phyloP scores from a whole-genome alignment of 1,140 invertebrate genomes.

The Pseudomyrmex flavicornis region DNA sequence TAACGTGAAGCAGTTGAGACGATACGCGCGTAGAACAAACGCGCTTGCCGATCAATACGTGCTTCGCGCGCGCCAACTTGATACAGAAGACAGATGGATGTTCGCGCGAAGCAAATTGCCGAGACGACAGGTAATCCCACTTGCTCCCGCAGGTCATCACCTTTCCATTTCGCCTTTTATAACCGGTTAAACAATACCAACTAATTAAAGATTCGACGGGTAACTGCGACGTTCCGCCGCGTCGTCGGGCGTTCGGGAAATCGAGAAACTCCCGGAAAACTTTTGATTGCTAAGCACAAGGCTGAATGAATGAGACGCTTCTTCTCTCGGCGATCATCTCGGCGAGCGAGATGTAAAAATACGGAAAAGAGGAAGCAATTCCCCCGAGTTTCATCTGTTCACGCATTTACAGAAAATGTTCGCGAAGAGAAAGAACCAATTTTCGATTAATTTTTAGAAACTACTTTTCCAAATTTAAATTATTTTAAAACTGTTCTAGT shows the following conservation, averaged over 20 bases:
- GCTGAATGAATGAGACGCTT: neutral
- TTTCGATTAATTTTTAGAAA: too few relatives aligned
- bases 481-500: too few relatives aligned
- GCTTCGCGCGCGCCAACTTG: neutral
- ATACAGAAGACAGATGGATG: neutral
- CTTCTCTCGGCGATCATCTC: neutral
- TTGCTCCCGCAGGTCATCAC: conserved; percentile 29
- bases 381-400: too few relatives aligned
- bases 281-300: conserved; percentile 7
- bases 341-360: neutral
- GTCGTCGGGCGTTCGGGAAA: conserved; percentile 7
- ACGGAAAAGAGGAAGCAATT: too few relatives aligned
- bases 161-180: conserved; percentile 66
- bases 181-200: conserved; percentile 75
- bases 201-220: conserved; percentile 79
- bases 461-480: too few relatives aligned
- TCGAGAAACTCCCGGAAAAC: conserved; percentile 9
- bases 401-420: neutral
- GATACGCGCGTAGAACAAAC: neutral
- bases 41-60: conserved; percentile 17
- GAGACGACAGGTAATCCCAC: conserved; percentile 53
- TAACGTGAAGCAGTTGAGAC: conserved; percentile 8
- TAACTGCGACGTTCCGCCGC: conserved; percentile 8
- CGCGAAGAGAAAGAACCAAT: neutral
- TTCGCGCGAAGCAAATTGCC: conserved; percentile 45